Evolutionary conservation across 2,113 vertebrate genomes (phyloP).

Genomic region (Clarias magur): DNA sequence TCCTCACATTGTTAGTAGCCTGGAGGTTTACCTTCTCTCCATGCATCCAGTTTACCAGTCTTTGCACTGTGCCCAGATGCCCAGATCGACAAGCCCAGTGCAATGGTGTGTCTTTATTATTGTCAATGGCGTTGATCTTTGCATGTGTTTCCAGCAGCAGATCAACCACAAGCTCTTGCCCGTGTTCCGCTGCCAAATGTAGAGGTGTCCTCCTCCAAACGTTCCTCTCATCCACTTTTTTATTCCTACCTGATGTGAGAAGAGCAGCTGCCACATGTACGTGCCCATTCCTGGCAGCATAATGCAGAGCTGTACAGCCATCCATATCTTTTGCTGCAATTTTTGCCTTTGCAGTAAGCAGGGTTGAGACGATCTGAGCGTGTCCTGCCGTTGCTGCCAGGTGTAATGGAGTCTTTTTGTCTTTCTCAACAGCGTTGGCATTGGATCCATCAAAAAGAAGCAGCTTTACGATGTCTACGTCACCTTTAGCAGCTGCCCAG

Average conservation of each 20-base stretch:
- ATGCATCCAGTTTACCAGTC: constrained; percentile 66
- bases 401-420: constrained; percentile 77
- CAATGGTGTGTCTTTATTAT: constrained; percentile 74
- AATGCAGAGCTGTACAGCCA: constrained; percentile 74
- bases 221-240: constrained; percentile 73
- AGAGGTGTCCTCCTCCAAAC: constrained; percentile 75
- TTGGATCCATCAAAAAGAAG: constrained; percentile 70
- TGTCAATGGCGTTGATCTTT: constrained; percentile 71
- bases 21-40: constrained; percentile 68
- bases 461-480: constrained; percentile 61
- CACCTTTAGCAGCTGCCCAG: constrained; percentile 66
- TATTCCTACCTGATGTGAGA: constrained; percentile 61
- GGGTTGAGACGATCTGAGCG: constrained; percentile 39
- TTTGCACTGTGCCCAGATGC: constrained; percentile 57
- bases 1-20: constrained; percentile 69
- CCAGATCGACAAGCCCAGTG: constrained; percentile 74
- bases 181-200: constrained; percentile 68
- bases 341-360: constrained; percentile 69
- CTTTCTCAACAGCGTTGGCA: constrained; percentile 66
- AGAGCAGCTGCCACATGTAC: constrained; percentile 57
- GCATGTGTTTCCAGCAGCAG: constrained; percentile 66
- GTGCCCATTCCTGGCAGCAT: constrained; percentile 66
- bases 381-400: constrained; percentile 67
- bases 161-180: constrained; percentile 62
- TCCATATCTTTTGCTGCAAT: constrained; percentile 75